Evolutionary conservation across 1,140 invertebrate genomes (phyloP), one percentile per base, ranked within the genome.

Genomic region (Diprion similis): DNA sequence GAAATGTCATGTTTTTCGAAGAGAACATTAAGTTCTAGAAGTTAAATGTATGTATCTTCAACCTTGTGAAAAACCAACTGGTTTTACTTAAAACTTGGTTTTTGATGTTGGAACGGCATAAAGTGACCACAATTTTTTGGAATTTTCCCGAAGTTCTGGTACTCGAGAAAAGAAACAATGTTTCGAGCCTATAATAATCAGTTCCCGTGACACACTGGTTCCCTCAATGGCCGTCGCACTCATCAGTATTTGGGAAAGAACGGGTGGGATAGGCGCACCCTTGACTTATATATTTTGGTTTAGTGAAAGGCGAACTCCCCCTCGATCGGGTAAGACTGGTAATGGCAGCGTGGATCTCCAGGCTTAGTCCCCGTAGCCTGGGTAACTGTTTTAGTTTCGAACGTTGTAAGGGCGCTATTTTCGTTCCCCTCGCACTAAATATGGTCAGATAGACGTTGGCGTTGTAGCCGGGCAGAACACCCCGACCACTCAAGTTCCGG

Each of bases 401-500:
- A 82, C 80, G 77, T 73, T 77, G 81, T 82, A 83, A 80, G 80
- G 80, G 77, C 80, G 82, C 83, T 84, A 84, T 84, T 84, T 86
- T 81, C 77, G 86, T 84, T 79, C 77, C 73, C 81, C 84, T 84
- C 86, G 80, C 80, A 86, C 87, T 88, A 88, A 87, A 88, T 88
- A 88, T 87, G 86, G 86, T 88, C 86, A 86, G 84, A 84, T 85
- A 82, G 82, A 77, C 78, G 79, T 84, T 80, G 78, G 79, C 81
- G 80, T 82, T 83, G 77, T 81, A 81, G 78, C 77, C 82, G 79
- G 51, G 81, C 82, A 78, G 77, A 76, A 78, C 82, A 87, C 80
- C 83, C 83, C 81, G 51, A 59, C 51, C 80, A 79, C 79, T 83
- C 78, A 78, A 71, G 75, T 80, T 77, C 13, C n/a, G 66, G 78